These are phyloP conservation scores for Tricholauxania praeusta DNA, from an alignment of 2,888 invertebrate genomes.

Conservation along the genomic window DNA sequence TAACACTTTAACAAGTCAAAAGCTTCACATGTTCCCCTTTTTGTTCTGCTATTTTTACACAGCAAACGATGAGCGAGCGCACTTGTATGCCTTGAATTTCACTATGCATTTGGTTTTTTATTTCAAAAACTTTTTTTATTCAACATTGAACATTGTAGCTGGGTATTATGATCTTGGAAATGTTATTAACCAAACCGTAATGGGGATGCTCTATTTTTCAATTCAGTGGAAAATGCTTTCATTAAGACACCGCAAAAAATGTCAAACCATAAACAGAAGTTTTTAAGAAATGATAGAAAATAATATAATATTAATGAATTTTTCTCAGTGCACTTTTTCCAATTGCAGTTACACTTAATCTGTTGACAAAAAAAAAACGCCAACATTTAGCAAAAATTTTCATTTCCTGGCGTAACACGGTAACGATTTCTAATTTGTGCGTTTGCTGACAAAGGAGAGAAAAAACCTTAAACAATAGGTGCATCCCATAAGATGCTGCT, in stretches of 20 bases:
- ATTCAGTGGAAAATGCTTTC: no score
- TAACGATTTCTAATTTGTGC: conserved; percentile 49
- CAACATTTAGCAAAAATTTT: conserved; percentile 38
- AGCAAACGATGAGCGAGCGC: no score
- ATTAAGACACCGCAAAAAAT: no score
- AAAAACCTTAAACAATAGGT: background rate
- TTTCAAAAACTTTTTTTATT: conserved; percentile 37
- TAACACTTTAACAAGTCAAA: no score
- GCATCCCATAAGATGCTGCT: background rate
- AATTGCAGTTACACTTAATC: conserved; percentile 30
- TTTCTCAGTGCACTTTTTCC: conserved; percentile 18
- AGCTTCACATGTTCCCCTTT: no score
- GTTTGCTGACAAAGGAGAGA: background rate
- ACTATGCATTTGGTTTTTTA: conserved; percentile 14
- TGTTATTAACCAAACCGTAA: conserved; percentile 8
- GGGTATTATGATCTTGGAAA: conserved; percentile 1
- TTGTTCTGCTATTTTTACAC: no score
- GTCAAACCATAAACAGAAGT: no score
- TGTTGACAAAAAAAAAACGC: conserved; percentile 4
- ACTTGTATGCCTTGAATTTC: background rate
- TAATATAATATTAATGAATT: background rate
- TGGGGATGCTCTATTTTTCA: conserved; percentile 3
- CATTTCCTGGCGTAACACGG: conserved; percentile 46
- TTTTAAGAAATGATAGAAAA: background rate
- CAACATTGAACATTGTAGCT: conserved; percentile 41